Evolutionary conservation across 2,797 vertebrate species (phyloP), one percentile per base, ranked within the genome.

Genomic region (Enteromius paludinosus): DNA sequence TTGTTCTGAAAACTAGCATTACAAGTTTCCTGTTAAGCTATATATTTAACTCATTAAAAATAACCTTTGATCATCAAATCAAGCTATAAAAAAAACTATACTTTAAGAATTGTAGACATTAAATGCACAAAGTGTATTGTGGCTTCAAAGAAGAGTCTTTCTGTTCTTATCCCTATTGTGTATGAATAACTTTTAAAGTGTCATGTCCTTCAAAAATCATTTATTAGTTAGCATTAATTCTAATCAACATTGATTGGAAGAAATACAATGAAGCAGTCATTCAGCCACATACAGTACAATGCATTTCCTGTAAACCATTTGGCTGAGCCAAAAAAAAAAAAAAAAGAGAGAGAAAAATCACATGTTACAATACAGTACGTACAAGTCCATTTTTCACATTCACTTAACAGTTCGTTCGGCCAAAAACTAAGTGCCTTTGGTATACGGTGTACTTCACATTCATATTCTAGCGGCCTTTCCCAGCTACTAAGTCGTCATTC

Each of bases 331-430:
- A 79, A 76, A 82, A 61, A 84, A 18, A 4, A 38, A 7, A 20
- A 71, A 45, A 41, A n/a, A 35, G 35, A 35, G 33, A 41, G 35
- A 76, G 38, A 76, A 61, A 75, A 75, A 43, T 25, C 56, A 78
- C 15, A 43, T 3, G 49, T 12, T 81, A 81, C 80, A 87, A 74
- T 80, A 87, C 82, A 66, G 79, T 81, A 73, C 20, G 14, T 82
- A 75, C 25, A 71, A 45, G 71, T 68, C 41, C 30, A 76, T 84
- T 78, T 25, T 83, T 86, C 87, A 88, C 85, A 83, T 86, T 87
- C 78, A 82, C 73, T 76, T 23, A 80, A 71, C 74, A 75, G 77
- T 78, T 80, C 59, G 66, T 83, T 83, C 81, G 80, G 83, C 80
- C 71, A 75, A 74, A 82, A 82, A 28, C n/a, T 9, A 82, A 74